Evolutionary conservation across 2,797 vertebrate species (phyloP).

Genomic region (Lutjanus argentimaculatus): DNA sequence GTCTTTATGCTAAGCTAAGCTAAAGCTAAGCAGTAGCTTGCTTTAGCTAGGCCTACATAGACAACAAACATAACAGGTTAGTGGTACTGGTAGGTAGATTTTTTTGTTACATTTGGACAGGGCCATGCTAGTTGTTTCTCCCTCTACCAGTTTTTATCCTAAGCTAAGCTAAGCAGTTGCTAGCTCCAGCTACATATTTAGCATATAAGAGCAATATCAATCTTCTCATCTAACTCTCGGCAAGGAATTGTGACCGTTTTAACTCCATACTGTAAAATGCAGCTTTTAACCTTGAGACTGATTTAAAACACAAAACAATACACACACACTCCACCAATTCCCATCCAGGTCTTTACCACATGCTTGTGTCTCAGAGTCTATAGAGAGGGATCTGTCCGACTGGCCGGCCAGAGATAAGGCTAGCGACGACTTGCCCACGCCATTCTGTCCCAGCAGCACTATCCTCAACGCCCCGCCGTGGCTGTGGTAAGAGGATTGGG

Average conservation of each 20-base stretch:
- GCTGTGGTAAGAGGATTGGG: constrained; percentile 75
- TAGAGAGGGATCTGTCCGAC: constrained; percentile 87
- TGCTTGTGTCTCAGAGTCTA: constrained; percentile 87
- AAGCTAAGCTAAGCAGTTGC: not conserved
- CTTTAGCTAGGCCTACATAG: not conserved
- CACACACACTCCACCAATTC: constrained; percentile 16
- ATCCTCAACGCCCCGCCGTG: constrained; percentile 84
- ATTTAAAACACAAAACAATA: constrained; percentile 18
- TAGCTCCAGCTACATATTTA: not conserved
- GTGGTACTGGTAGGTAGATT: too few species aligned
- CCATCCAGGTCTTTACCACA: constrained; percentile 79
- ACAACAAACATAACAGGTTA: too few species aligned
- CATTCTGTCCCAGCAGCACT: constrained; percentile 91
- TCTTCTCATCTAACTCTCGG: not conserved
- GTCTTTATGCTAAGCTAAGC: not conserved
- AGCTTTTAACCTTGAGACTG: not conserved
- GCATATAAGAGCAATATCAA: not conserved
- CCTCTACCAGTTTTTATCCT: not conserved
- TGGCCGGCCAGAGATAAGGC: constrained; percentile 89
- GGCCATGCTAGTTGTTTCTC: too few species aligned
- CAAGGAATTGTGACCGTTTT: not conserved
- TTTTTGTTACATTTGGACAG: too few species aligned
- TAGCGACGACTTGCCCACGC: constrained; percentile 93
- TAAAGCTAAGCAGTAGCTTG: not conserved
- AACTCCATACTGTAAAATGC: not conserved